phyloP scores from a whole-genome alignment of 2,888 invertebrate species.

The Tetranychus truncatus region DNA sequence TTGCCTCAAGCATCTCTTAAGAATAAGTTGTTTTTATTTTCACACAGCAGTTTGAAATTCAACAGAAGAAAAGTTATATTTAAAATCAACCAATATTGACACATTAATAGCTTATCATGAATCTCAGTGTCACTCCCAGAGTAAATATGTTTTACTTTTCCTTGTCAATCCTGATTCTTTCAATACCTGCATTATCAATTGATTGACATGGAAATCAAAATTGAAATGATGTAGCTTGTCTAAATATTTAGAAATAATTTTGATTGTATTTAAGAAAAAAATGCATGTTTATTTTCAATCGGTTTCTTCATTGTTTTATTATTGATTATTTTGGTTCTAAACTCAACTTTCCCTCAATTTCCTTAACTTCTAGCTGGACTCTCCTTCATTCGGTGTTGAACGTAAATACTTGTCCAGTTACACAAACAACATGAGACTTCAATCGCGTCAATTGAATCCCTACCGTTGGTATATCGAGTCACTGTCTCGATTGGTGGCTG shows the following conservation, averaged over 20 bases:
- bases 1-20: too few relatives aligned
- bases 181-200: too few relatives aligned
- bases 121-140: too few relatives aligned
- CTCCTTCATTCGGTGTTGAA: slow-evolving; percentile 8
- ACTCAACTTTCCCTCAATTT: neutral
- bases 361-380: slow-evolving; percentile 8
- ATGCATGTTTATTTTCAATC: too few relatives aligned
- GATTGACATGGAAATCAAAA: too few relatives aligned
- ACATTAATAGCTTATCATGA: too few relatives aligned
- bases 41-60: too few relatives aligned
- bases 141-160: too few relatives aligned
- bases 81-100: too few relatives aligned
- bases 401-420: slow-evolving; percentile 1
- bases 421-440: neutral
- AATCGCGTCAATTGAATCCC: neutral
- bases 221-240: neutral
- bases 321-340: neutral
- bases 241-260: slow-evolving; percentile 3
- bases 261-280: neutral
- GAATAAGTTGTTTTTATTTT: too few relatives aligned
- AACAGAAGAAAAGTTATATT: too few relatives aligned
- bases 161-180: too few relatives aligned
- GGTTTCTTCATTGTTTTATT: neutral
- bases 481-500: neutral
- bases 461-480: slow-evolving; percentile 2